A percentile compares a stretch with the other conserved stretches of the same genome.
Evolutionary conservation across 2,888 invertebrate genomes (phyloP).

Genomic region (Volucella inflata): DNA sequence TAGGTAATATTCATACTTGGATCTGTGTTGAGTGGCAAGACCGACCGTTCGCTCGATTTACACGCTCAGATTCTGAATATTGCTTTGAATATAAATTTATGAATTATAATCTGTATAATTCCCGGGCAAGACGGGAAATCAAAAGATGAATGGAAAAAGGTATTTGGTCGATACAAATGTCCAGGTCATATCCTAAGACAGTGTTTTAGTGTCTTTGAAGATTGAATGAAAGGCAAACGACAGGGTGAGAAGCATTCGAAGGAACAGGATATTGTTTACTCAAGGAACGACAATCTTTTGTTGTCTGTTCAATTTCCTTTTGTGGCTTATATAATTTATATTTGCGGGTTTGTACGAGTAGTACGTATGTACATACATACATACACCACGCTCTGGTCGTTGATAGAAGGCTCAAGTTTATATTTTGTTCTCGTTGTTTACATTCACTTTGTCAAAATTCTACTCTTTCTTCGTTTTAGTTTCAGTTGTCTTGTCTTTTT

Average conservation of each 20-base stretch:
- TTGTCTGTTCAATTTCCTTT: constrained; percentile 75
- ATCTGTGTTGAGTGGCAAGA: background rate
- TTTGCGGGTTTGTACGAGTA: constrained; percentile 43
- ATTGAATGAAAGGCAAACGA: constrained; percentile 48
- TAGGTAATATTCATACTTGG: background rate
- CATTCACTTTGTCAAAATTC: constrained; percentile 71
- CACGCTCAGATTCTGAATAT: constrained; percentile 26
- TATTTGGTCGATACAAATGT: constrained; percentile 38
- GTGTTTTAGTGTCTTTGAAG: constrained; percentile 27
- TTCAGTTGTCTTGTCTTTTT: background rate
- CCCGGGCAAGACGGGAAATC: background rate
- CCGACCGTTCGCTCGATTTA: background rate
- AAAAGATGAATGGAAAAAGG: constrained; percentile 17
- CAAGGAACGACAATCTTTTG: constrained; percentile 75
- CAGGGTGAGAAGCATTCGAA: background rate
- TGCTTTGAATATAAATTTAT: constrained; percentile 74
- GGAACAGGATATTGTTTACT: constrained; percentile 63
- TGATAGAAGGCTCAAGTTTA: constrained; percentile 60
- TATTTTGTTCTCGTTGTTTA: constrained; percentile 63
- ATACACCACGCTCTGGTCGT: too few species aligned
- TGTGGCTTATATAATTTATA: constrained; percentile 75
- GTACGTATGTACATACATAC: too few species aligned
- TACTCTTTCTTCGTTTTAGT: background rate
- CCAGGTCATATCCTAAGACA: constrained; percentile 51
- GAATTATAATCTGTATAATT: constrained; percentile 69